Conservation (phyloP, 2,113 vertebrate species). For the Oncorhynchus gorbuscha region DNA sequence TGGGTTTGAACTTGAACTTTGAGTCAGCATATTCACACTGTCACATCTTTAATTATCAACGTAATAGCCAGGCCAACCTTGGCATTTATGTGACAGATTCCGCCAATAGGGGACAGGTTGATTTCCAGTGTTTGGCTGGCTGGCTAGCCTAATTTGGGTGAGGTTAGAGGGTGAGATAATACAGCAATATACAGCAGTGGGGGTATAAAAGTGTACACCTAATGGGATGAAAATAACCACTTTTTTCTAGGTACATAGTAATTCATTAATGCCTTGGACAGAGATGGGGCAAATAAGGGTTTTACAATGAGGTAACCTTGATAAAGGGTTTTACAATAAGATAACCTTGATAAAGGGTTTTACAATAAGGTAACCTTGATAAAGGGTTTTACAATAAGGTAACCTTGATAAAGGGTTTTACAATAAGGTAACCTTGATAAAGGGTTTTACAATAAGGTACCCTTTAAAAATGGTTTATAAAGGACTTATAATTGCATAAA, state of each 20-base stretch:
- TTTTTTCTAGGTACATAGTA: too few species aligned
- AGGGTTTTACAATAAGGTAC: background rate
- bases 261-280: too few species aligned
- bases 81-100: conserved; percentile 24
- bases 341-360: too few species aligned
- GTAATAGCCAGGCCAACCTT: conserved; percentile 10
- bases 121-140: conserved; percentile 37
- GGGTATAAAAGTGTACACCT: background rate
- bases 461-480: too few species aligned
- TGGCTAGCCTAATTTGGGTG: conserved; percentile 3
- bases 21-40: conserved; percentile 30
- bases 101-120: conserved; percentile 21
- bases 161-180: conserved; percentile 19
- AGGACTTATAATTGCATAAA: too few species aligned
- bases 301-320: too few species aligned
- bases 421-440: background rate
- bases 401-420: background rate
- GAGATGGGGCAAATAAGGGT: too few species aligned
- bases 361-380: too few species aligned
- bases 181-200: conserved; percentile 8
- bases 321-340: too few species aligned
- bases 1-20: conserved; percentile 18
- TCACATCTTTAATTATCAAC: conserved; percentile 27
- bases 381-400: background rate
- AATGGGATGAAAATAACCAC: background rate